Evolutionary conservation across 1,140 invertebrate genomes (phyloP).

Genomic region (Orussus abietinus): DNA sequence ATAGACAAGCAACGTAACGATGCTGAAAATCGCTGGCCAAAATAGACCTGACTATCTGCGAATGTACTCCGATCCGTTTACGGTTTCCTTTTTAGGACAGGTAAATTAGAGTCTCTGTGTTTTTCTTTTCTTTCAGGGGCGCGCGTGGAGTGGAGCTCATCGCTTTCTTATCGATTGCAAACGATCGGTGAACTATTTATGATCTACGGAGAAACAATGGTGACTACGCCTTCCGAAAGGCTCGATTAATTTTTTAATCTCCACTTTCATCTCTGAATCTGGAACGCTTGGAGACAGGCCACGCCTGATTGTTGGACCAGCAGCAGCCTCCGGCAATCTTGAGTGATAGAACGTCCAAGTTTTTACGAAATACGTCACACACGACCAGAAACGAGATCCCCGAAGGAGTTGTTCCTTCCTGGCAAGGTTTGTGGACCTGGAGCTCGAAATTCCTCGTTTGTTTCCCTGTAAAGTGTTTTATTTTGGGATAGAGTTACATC

Average conservation of each 20-base stretch:
- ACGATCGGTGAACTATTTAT: not conserved
- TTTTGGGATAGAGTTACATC: not conserved
- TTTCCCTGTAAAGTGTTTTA: constrained; percentile 7
- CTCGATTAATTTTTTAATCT: constrained; percentile 14
- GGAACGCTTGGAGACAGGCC: constrained; percentile 20
- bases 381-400: too few relatives aligned
- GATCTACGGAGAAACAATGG: not conserved
- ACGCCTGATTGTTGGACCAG: constrained; percentile 15
- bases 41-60: too few relatives aligned
- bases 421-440: not conserved
- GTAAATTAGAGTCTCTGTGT: not conserved
- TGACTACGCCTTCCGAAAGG: not conserved
- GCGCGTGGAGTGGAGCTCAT: not conserved
- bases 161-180: not conserved
- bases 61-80: too few relatives aligned
- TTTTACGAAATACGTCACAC: not conserved
- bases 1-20: too few relatives aligned
- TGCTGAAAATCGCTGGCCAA: too few relatives aligned
- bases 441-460: not conserved
- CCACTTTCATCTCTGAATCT: constrained; percentile 30
- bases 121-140: not conserved
- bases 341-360: not conserved
- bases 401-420: not conserved
- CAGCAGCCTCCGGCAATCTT: not conserved
- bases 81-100: too few relatives aligned